phyloP scores from a whole-genome alignment of 2,888 invertebrate genomes.

The Xylota segnis region DNA sequence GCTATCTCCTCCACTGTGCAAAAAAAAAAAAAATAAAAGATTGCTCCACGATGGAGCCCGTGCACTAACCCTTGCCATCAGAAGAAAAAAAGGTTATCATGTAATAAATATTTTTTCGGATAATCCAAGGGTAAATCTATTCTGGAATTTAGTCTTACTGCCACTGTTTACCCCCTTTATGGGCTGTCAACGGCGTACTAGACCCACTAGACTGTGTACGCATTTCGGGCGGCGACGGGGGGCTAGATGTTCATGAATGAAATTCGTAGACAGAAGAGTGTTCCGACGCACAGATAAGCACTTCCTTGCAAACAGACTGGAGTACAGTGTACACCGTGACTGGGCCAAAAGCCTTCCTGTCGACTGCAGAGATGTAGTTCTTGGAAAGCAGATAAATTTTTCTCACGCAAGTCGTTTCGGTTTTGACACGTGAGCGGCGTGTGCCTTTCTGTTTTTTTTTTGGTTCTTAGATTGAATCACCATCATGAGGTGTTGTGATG shows the following conservation, averaged over 20 bases:
- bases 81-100: neutral
- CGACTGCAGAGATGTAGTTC: neutral
- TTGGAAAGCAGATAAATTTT: conserved; percentile 8
- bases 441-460: conserved; percentile 8
- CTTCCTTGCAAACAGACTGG: conserved; percentile 28
- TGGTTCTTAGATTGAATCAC: conserved; percentile 14
- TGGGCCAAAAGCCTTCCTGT: neutral
- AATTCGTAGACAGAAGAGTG: conserved; percentile 11
- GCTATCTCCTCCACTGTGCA: neutral
- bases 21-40: neutral
- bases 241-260: conserved; percentile 30
- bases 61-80: neutral
- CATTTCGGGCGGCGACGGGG: no score
- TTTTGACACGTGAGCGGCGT: conserved; percentile 36
- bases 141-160: neutral
- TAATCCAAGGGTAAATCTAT: conserved; percentile 46
- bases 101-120: conserved; percentile 34
- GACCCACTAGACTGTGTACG: neutral
- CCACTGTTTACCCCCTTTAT: conserved; percentile 26
- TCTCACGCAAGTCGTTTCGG: conserved; percentile 2
- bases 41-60: neutral
- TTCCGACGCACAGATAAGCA: conserved; percentile 8
- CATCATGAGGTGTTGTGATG: conserved; percentile 10
- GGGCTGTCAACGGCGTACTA: neutral
- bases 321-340: neutral